phyloP scores from a whole-genome alignment of 1,140 invertebrate genomes.

The Zaprionus nigranus region DNA sequence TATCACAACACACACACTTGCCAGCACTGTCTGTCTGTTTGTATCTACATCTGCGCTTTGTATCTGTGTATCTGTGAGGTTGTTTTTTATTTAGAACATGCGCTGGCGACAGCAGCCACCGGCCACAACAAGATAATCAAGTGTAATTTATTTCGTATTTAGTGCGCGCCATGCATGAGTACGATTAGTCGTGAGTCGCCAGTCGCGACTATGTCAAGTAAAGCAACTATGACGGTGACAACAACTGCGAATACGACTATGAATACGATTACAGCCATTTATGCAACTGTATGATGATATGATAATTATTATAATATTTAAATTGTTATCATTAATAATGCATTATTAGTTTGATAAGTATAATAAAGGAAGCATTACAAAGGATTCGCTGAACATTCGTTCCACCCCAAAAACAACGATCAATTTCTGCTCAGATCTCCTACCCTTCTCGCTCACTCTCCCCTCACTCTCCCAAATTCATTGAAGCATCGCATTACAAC shows the following conservation, averaged over 20 bases:
- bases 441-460: conserved; percentile 26
- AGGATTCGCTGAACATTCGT: neutral
- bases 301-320: neutral
- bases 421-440: neutral
- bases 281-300: no score
- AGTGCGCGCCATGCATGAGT: conserved; percentile 75
- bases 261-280: conserved; percentile 1
- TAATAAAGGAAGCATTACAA: neutral
- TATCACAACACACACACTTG: conserved; percentile 57
- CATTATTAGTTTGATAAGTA: neutral
- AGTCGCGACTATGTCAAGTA: conserved; percentile 13
- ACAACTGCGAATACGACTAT: conserved; percentile 40
- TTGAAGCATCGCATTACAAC: conserved; percentile 68
- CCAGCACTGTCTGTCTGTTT: neutral
- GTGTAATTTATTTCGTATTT: conserved; percentile 84
- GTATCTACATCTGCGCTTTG: neutral
- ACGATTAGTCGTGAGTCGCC: conserved; percentile 28
- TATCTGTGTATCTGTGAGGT: conserved; percentile 55
- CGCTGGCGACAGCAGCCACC: conserved; percentile 58
- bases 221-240: conserved; percentile 34
- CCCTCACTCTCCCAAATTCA: conserved; percentile 58
- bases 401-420: conserved; percentile 1
- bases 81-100: conserved; percentile 66
- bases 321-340: neutral
- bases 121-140: conserved; percentile 82